Evolutionary conservation across 2,797 vertebrate genomes (phyloP), one percentile per base, ranked within the genome.

Genomic region (Gymnodraco acuticeps): DNA sequence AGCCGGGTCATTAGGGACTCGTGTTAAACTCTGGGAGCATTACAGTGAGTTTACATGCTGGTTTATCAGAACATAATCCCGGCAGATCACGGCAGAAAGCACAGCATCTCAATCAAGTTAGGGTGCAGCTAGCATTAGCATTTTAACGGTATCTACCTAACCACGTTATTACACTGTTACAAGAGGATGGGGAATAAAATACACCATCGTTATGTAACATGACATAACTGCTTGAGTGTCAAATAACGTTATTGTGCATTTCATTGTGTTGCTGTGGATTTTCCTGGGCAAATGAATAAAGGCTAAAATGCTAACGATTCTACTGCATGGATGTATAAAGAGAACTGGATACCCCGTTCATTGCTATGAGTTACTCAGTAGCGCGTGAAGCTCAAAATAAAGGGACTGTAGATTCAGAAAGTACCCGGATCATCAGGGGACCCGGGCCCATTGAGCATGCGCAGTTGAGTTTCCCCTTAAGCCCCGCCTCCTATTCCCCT

Each of bases 51-150:
- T 23, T 3, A 19, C 33, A 1, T 27, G 61, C 48, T 38, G 1
- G 68, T 63, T 27, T 64, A 64, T 42, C 73, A 17, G 50, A 42
- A 38, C 64, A 68, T 56, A 73, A 84, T 80, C 82, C 58, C 3
- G 3, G 33, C 60, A 50, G 55, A 59, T 70, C 54, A 62, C 38
- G 17, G 19, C 23, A 61, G 2, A 47, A 63, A 45, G 52, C 66
- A 8, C 73, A 68, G 71, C 72, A 46, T 64, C 71, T 52, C 56
- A 50, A 68, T 72, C 56, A 46, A 80, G 69, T 73, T 55, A 55
- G 48, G 60, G 43, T 64, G 86, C 77, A 54, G 77, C 59, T 82
- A 87, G 56, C 71, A 17, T 70, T 69, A 73, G 73, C 80, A 43
- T 50, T 42, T 11, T 9, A 63, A 19, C 50, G 23, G n/a, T 45